A percentile compares a stretch with the other conserved stretches of the same genome.
phyloP scores from a whole-genome alignment of 2,888 invertebrate genomes.

The Aethes cnicana region DNA sequence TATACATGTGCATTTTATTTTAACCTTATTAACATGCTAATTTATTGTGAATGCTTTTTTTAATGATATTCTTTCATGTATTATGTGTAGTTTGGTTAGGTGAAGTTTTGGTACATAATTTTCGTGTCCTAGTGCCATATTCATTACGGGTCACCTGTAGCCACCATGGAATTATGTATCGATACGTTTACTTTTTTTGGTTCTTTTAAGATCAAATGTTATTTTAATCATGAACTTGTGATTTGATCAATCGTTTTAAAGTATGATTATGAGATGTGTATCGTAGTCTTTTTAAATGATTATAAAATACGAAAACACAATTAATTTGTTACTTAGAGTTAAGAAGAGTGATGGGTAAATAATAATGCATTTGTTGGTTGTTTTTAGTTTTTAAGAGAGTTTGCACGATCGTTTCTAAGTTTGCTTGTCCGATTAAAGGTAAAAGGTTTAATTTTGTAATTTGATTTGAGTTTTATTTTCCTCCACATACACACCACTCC shows the following conservation, averaged over 20 bases:
- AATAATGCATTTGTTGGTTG: constrained; percentile 45
- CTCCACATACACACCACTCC: not conserved
- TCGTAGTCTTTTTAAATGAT: constrained; percentile 54
- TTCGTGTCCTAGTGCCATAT: constrained; percentile 42
- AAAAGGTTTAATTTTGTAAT: constrained; percentile 19
- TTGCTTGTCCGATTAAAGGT: constrained; percentile 69
- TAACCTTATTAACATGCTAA: constrained; percentile 79
- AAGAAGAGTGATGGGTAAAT: constrained; percentile 39
- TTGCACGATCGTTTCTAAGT: constrained; percentile 67
- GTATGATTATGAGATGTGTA: constrained; percentile 69
- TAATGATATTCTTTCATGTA: constrained; percentile 47
- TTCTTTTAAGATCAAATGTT: constrained; percentile 48
- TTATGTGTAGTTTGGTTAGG: constrained; percentile 44
- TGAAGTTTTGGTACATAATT: constrained; percentile 68
- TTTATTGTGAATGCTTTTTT: constrained; percentile 65
- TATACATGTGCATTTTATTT: constrained; percentile 63
- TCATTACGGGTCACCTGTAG: constrained; percentile 23
- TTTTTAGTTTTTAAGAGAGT: constrained; percentile 47
- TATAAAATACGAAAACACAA: constrained; percentile 49
- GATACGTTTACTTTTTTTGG: constrained; percentile 53
- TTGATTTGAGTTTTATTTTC: not conserved
- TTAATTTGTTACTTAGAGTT: constrained; percentile 36
- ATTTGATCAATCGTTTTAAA: constrained; percentile 69
- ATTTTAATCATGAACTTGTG: constrained; percentile 78
- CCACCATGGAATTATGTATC: constrained; percentile 68